Base-by-base conservation (phyloP, 2,113 vertebrate genomes). In the Solea solea region DNA sequence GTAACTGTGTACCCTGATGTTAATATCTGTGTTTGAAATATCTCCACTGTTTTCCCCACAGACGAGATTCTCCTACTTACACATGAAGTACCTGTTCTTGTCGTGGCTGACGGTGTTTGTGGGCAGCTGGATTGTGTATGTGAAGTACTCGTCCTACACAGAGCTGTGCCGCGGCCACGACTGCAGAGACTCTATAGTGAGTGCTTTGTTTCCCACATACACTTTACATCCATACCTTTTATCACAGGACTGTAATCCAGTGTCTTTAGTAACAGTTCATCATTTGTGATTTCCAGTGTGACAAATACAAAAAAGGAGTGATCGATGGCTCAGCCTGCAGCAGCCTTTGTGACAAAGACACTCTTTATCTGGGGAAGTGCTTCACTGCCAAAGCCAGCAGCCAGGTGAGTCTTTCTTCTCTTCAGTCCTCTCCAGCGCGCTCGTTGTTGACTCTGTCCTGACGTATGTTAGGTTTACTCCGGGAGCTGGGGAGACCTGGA, bases 51-150 rank as follows among this genome's bases (percentile, higher is more conserved):
- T 49, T 65, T 56, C 49, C n/a, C n/a, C n/a, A n/a, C 83, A 99
- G 98, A 94, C 95, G 81, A 95, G 94, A 69, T 94, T 98, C 81
- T 97, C 97, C 3, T 97, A 96, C 45, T 84, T 96, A 53, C 94
- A 95, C 61, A 95, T 98, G 93, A 98, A 97, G 89, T 98, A 96
- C 83, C 95, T 99, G 83, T 98, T 99, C 92, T 95, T 97, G 60
- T 98, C 96, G 63, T 99, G 98, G 98, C 82, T 99, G 92, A 96
- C 90, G 0, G 95, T 98, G 80, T 98, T 98, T 64, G 91, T 98
- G 87, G 95, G 98, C 86, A 98, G 98, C 93, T 99, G 98, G 98
- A 93, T 99, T 61, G 90, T 96, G 25, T 99, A 99, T 49, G 96
- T 97, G 51, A 94, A 98, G 76, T 99, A 99, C 75, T 98, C 96